Evolutionary conservation across 2,797 vertebrate genomes (phyloP), one percentile per base, ranked within the genome.

Genomic region (Graptemys geographica): DNA sequence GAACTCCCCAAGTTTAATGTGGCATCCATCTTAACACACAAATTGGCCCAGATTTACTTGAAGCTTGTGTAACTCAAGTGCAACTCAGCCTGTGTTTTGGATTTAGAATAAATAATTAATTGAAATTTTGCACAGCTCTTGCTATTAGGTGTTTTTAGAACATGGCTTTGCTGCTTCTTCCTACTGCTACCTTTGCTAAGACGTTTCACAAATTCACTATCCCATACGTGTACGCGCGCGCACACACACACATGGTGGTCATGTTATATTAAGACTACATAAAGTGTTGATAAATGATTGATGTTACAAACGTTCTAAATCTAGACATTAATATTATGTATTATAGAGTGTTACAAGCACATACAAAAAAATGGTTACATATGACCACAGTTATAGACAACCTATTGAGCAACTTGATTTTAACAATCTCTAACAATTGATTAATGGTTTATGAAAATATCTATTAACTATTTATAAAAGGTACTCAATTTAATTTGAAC

Each of bases 81-180:
- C 27, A 47, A 47, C 41, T 44, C 25, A 74, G 72, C 25, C 11
- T 47, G 23, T 47, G 28, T 37, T 37, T 69, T 37, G n/a, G 65
- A 69, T 65, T 65, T 65, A 65, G 62, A 65, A 84, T 86, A 90
- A 90, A 79, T 84, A 86, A 82, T 85, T 93, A 28, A 85, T 79
- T 81, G 81, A 56, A 93, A 79, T 83, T 90, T 53, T 89, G 4
- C 12, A 33, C 53, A 55, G 16, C 33, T 94, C 27, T 31, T 1
- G 3, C 9, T 18, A 44, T 2, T 49, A 86, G 31, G 83, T 88
- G 27, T 90, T 69, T 84, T 89, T 62, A 62, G 23, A 51, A 11
- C 21, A 89, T 81, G 37, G 23, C 53, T 87, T 56, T 93, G 6
- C 15, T 83, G 52, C 2, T 3, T 78, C 94, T 57, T 89, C 69